Percentiles rank a stretch among this genome's conserved stretches.
phyloP scores from a whole-genome alignment of 2,113 vertebrate species.

The Phocoena phocoena region DNA sequence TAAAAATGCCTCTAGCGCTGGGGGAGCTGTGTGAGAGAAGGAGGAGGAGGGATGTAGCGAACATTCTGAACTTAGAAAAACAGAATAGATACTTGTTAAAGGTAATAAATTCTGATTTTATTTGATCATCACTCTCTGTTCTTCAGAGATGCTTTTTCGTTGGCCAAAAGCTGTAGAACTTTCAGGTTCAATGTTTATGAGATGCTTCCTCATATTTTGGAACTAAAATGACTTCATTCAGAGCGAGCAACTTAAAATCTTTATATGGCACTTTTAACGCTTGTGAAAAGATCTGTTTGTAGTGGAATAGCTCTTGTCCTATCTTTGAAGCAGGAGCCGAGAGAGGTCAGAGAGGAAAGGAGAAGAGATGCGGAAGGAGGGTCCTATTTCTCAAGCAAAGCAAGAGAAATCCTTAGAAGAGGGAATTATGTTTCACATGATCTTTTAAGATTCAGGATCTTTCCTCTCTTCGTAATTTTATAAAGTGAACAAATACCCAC shows the following conservation, averaged over 20 bases:
- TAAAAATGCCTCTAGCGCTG: background rate
- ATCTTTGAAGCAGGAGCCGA: background rate
- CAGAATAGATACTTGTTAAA: background rate
- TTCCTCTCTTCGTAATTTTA: background rate
- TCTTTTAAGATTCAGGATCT: background rate
- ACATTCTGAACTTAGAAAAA: background rate
- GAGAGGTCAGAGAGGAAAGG: background rate
- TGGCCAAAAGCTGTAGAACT: background rate
- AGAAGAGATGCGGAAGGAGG: fast-evolving
- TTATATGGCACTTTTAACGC: background rate
- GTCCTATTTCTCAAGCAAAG: background rate
- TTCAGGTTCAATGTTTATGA: background rate
- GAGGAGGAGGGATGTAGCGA: background rate
- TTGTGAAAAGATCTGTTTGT: background rate
- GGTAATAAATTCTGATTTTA: background rate
- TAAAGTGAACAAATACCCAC: background rate
- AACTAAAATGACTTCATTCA: conserved; percentile 14
- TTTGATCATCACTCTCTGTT: background rate
- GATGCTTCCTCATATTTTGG: background rate
- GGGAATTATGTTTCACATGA: background rate
- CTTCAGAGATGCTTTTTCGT: background rate
- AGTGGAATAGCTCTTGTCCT: background rate
- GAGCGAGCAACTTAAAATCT: background rate
- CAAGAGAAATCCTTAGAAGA: background rate
- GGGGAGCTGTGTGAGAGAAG: background rate